phyloP scores from a whole-genome alignment of 2,113 vertebrate genomes.

The Peromyscus leucopus region DNA sequence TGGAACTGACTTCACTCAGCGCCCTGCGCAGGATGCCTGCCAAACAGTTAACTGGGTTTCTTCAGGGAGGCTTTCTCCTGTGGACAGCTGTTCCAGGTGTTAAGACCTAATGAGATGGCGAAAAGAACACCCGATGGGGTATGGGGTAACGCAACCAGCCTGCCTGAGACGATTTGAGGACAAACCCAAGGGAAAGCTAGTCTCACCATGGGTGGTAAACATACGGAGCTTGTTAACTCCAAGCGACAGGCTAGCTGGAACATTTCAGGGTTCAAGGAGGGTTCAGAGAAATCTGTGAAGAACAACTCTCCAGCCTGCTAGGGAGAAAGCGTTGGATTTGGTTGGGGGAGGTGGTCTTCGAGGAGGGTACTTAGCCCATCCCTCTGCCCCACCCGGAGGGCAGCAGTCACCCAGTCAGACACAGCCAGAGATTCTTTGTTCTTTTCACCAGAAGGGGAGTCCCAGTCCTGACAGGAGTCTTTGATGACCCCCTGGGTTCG shows the following conservation, averaged over 20 bases:
- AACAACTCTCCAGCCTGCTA: not conserved
- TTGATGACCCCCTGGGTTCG: conserved; percentile 12
- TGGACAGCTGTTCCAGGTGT: not conserved
- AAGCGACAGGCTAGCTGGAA: conserved; percentile 8
- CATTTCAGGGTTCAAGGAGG: conserved; percentile 57
- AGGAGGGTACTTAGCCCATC: not conserved
- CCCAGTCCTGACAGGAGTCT: conserved; percentile 16
- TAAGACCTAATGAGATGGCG: not conserved
- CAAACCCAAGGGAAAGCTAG: not conserved
- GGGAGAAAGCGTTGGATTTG: not conserved
- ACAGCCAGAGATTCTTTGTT: conserved; percentile 1
- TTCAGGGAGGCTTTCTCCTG: not conserved
- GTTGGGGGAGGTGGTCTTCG: not conserved
- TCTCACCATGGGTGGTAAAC: conserved; percentile 47
- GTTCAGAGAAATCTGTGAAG: conserved; percentile 32
- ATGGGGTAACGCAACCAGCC: not conserved
- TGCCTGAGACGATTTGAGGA: conserved; percentile 17
- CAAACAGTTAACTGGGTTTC: not conserved
- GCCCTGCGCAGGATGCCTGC: not conserved
- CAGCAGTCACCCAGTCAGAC: not conserved
- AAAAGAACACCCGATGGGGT: not conserved
- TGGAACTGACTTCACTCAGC: not conserved
- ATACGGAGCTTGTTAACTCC: conserved; percentile 50
- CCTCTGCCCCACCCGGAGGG: not conserved
- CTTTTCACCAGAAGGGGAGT: conserved; percentile 51